These are phyloP conservation scores for Ivindomyrus marchei DNA, from an alignment of 2,113 vertebrate genomes.

Conservation along the genomic window DNA sequence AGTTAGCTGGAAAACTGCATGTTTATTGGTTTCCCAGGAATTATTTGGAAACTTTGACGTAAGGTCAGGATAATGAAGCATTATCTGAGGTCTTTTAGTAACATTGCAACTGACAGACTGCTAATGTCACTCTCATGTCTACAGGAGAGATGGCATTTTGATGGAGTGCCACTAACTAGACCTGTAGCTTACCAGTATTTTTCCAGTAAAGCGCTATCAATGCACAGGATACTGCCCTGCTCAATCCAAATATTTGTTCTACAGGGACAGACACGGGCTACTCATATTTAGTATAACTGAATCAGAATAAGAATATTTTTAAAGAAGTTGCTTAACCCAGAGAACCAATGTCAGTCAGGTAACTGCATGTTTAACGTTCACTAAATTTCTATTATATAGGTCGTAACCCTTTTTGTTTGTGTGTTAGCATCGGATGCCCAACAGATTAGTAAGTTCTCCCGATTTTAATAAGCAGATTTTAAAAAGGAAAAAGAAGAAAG, in stretches of 20 bases:
- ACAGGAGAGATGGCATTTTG: not conserved
- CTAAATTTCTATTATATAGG: not conserved
- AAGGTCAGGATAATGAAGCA: not conserved
- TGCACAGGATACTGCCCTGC: not conserved
- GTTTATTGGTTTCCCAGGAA: not conserved
- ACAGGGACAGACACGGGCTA: not conserved
- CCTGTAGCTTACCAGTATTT: not conserved
- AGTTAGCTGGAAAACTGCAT: not conserved
- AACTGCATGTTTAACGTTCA: not conserved
- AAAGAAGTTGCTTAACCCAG: not conserved
- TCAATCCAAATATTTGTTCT: not conserved
- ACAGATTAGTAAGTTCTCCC: not conserved
- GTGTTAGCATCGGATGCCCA: not conserved
- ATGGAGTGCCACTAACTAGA: not conserved
- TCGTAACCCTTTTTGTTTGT: not conserved
- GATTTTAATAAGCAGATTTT: not conserved
- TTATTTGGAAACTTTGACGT: not conserved
- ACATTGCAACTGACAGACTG: not conserved
- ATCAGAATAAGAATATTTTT: not conserved
- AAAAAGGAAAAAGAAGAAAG: not conserved
- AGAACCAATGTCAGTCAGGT: not conserved
- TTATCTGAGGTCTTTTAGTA: not conserved
- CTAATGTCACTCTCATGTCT: not conserved
- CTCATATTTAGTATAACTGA: not conserved
- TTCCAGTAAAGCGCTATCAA: not conserved